phyloP scores from a whole-genome alignment of 2,888 invertebrate species.

The Dolomedes plantarius region DNA sequence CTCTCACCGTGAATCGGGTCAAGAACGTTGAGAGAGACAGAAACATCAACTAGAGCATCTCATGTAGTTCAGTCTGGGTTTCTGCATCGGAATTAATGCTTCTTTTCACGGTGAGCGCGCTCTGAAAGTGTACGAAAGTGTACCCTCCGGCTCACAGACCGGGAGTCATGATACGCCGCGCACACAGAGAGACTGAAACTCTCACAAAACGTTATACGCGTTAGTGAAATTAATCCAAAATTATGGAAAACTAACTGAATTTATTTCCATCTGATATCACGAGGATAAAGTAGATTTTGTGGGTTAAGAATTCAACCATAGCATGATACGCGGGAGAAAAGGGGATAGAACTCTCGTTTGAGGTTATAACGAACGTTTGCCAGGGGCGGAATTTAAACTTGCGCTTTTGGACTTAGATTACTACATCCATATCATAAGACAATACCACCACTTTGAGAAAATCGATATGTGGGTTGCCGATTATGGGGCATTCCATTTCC shows the following conservation, averaged over 20 bases:
- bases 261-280: background rate
- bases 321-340: no score
- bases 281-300: no score
- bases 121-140: conserved; percentile 10
- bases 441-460: no score
- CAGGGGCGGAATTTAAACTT: no score
- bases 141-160: background rate
- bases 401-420: no score
- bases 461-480: no score
- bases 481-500: no score
- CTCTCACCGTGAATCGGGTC: background rate
- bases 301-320: no score
- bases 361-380: no score
- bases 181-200: background rate
- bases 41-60: conserved; percentile 2
- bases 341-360: no score
- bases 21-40: background rate
- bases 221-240: background rate
- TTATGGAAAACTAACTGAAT: background rate
- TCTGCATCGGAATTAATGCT: background rate
- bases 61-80: background rate
- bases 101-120: background rate
- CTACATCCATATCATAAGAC: no score
- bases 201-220: no score
- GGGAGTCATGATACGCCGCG: background rate